Evolutionary conservation across 2,888 invertebrate genomes (phyloP).

Genomic region (Metalampra italica): DNA sequence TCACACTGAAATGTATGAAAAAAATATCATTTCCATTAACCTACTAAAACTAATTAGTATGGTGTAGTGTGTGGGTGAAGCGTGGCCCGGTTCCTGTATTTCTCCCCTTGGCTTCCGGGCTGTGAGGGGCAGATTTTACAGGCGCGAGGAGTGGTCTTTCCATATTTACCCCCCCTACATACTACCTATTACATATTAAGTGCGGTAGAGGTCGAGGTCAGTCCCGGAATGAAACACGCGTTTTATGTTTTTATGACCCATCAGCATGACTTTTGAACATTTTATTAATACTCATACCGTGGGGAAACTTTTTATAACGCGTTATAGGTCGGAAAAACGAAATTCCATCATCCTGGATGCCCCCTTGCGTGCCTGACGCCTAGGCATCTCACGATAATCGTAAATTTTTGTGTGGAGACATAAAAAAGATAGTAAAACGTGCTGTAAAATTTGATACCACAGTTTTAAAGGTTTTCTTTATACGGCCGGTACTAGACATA

Average conservation of each 20-base stretch:
- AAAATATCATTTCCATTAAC: no score
- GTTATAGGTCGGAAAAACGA: conserved; percentile 26
- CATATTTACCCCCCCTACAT: no score
- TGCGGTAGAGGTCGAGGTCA: neutral
- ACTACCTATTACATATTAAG: no score
- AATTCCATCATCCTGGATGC: conserved; percentile 15
- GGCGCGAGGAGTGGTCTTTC: no score
- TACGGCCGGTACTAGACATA: neutral
- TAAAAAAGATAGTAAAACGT: conserved; percentile 48
- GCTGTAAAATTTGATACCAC: conserved; percentile 39
- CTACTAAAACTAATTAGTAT: no score
- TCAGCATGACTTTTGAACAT: conserved; percentile 32
- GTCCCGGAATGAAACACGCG: conserved; percentile 19
- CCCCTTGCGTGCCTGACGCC: conserved; percentile 14
- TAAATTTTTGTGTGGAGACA: conserved; percentile 28
- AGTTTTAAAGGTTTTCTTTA: conserved; percentile 3
- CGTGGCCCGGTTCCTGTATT: no score
- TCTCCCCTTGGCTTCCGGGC: no score
- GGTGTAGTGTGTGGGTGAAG: no score
- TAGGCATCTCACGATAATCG: conserved; percentile 27
- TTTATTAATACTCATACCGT: conserved; percentile 34
- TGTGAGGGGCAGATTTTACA: no score
- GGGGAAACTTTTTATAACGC: conserved; percentile 22
- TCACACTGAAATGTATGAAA: no score
- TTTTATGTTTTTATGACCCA: conserved; percentile 55